Percentiles rank a stretch among this genome's conserved stretches.
These are phyloP conservation scores for Coptodon rendalli DNA, from an alignment of 2,113 vertebrate species.

Conservation along the genomic window DNA sequence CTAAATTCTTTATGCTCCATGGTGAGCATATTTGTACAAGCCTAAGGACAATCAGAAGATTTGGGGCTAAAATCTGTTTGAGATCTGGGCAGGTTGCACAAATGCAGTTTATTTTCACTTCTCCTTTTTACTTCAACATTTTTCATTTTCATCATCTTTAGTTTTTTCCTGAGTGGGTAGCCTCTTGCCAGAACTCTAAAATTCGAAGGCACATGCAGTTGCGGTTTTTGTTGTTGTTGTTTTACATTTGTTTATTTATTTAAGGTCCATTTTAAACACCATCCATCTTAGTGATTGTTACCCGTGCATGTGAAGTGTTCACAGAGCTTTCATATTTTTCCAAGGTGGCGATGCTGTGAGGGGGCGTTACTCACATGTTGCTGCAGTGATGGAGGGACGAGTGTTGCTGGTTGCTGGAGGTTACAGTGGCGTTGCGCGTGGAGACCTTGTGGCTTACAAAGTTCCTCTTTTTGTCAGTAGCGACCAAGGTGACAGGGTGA, in stretches of 20 bases:
- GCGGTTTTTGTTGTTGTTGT: not conserved
- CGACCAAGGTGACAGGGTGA: constrained; percentile 74
- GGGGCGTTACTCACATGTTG: constrained; percentile 88
- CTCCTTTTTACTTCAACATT: not conserved
- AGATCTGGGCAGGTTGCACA: not conserved
- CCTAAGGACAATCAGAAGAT: not conserved
- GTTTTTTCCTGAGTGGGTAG: not conserved
- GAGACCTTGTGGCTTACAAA: constrained; percentile 88
- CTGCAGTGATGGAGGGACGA: constrained; percentile 82
- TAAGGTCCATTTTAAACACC: not conserved
- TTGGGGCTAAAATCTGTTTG: not conserved
- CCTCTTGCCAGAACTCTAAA: not conserved
- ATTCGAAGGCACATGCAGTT: not conserved
- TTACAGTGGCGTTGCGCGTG: constrained; percentile 82
- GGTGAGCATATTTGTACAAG: not conserved
- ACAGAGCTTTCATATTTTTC: not conserved
- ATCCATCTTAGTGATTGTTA: not conserved
- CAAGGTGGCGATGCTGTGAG: constrained; percentile 70
- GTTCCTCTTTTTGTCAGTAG: constrained; percentile 88
- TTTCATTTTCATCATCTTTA: not conserved
- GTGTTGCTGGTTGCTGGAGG: constrained; percentile 86
- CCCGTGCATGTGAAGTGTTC: not conserved
- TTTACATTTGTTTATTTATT: not conserved
- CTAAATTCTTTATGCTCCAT: not conserved
- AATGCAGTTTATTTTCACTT: not conserved